These are phyloP conservation scores for Hypolimnas misippus DNA, from an alignment of 2,888 invertebrate species.

Conservation along the genomic window DNA sequence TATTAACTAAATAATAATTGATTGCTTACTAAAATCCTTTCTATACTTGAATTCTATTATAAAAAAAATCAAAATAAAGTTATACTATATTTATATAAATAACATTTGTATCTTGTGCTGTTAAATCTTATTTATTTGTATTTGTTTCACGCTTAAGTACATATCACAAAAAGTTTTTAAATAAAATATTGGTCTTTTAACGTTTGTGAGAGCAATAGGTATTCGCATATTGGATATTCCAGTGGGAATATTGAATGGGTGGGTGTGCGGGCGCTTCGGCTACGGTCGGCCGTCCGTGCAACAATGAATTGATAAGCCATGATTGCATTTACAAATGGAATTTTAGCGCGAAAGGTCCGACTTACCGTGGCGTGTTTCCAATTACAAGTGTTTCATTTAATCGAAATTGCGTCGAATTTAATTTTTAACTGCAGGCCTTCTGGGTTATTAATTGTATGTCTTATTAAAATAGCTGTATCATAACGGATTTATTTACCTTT, in stretches of 20 bases:
- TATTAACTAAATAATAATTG: too few relatives aligned
- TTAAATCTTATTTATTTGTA: not conserved
- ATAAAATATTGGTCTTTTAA: slow-evolving; percentile 48
- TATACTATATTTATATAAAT: too few relatives aligned
- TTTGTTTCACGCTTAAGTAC: not conserved
- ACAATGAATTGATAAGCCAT: slow-evolving; percentile 54
- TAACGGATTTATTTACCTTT: slow-evolving; percentile 9
- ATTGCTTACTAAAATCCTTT: too few relatives aligned
- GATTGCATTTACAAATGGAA: slow-evolving; percentile 48
- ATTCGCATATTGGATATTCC: slow-evolving; percentile 62
- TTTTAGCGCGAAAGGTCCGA: slow-evolving; percentile 40
- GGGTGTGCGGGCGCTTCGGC: slow-evolving; percentile 40
- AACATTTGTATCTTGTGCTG: too few relatives aligned
- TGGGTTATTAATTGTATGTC: slow-evolving; percentile 11
- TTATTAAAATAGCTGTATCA: slow-evolving; percentile 19
- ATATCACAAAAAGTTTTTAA: not conserved
- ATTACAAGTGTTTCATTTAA: slow-evolving; percentile 40
- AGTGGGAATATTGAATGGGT: slow-evolving; percentile 67
- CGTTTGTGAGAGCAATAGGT: slow-evolving; percentile 56
- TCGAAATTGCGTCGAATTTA: slow-evolving; percentile 32
- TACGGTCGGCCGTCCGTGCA: slow-evolving; percentile 44
- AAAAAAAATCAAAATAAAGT: too few relatives aligned
- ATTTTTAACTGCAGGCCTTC: slow-evolving; percentile 23
- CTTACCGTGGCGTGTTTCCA: slow-evolving; percentile 32
- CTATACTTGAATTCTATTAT: too few relatives aligned